Base-by-base conservation (phyloP, 2,113 vertebrate species). In the Anoura caudifer region DNA sequence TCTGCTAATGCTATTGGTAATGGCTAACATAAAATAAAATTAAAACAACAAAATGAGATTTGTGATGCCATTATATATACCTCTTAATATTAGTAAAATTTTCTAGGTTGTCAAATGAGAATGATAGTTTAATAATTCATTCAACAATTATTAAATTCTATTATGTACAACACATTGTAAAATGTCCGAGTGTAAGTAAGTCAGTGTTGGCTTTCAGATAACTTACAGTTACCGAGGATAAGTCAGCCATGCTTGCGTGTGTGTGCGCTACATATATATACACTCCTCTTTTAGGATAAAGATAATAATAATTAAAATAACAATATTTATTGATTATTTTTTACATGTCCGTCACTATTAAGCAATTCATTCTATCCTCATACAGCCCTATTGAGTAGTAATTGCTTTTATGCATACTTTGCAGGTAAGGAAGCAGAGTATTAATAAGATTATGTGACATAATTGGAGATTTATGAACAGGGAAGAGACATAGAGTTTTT, bases 11-110 rank as follows among this genome's bases (percentile, higher is more conserved):
- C 56, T 94, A 45, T 47, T 94, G 47, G 22, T 86, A 92, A 89
- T 89, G 31, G 67, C 91, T 92, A 95, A 79, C 75, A 94, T 65
- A 67, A 91, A 95, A 41, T 80, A 84, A 94, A 95, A 76, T 90
- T 81, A 75, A 97, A 95, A 72, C 87, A 95, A 45, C 61, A 94
- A 17, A 50, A 72, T 79, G 61, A 45, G 73, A 65, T 86, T 96
- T 96, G 52, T 54, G 81, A 79, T 91, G 36, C n/a, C 87, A 47
- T 96, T 95, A 59, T 79, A 67, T 52, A 52, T 2, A 83, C 2
- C 41, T 47, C 14, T 87, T 87, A 90, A 91, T 94, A 91, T 50
- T 79, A 75, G 54, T 72, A 84, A 54, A 86, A 12, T 83, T 88
- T 96, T 94, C 28, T 91, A 80, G 33, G 14, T 75, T 93, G 10